Evolutionary conservation across 2,888 invertebrate species (phyloP), one percentile per base, ranked within the genome.

Genomic region (Agrotis clavis): DNA sequence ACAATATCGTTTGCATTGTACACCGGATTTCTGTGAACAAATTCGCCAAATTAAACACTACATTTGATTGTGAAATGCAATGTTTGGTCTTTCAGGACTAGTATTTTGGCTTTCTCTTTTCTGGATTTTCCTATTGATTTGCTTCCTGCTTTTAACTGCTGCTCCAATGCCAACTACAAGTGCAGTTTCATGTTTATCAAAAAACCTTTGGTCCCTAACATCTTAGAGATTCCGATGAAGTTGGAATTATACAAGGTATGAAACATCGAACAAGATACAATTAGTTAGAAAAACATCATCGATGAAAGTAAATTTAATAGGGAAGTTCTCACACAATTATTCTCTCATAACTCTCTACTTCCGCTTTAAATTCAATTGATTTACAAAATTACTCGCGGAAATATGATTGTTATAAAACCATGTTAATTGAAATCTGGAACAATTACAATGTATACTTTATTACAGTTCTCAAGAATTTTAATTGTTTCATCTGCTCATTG

Each of bases 401-500:
- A 57, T 70, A 41, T 79, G 62, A 60, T 78, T 48, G 30, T 79
- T 79, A 48, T n/a, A 56, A 7, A 14, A 67, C 21, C 9, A 66
- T 57, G 45, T 47, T 71, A 74, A 74, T 66, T 72, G 53, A 63
- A 63, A 56, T 35, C 35, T 48, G 50, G 35, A 19, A 2, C 30
- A n/a, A 47, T 16, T 62, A 57, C 57, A 59, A 35, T 57, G 48
- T 57, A 57, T 51, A 66, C 45, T 70, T 71, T 50, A 74, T 60
- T 54, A 56, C 45, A 54, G 62, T 70, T 74, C 67, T 25, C 66
- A 72, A 41, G 68, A 70, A 57, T 75, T 71, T 61, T 71, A 69
- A 83, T 83, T 74, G 63, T 71, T 64, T 53, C 74, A 62, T 83
- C 77, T 83, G 75, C 77, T 45, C 30, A 74, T 82, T 82, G 79